phyloP scores from a whole-genome alignment of 1,140 invertebrate genomes.

The Cataglyphis hispanica region DNA sequence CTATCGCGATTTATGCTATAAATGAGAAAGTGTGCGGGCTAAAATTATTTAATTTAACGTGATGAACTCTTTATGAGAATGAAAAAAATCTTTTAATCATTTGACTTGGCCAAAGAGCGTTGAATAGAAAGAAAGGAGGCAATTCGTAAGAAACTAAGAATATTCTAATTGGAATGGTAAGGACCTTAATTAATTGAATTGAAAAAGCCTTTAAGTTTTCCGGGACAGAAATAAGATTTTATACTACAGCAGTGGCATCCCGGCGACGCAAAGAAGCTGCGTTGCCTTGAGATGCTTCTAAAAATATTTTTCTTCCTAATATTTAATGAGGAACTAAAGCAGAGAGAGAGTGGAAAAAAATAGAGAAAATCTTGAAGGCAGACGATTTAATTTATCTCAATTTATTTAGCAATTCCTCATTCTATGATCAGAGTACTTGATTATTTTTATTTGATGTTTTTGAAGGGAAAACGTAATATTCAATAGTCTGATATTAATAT shows the following conservation, averaged over 20 bases:
- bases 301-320: conserved; percentile 61
- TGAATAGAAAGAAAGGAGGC: neutral
- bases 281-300: conserved; percentile 33
- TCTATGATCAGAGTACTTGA: conserved; percentile 17
- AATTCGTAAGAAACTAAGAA: conserved; percentile 51
- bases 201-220: conserved; percentile 46
- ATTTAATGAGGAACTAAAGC: conserved; percentile 34
- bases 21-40: neutral
- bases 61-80: neutral
- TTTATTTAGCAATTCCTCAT: conserved; percentile 47
- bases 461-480: conserved; percentile 19
- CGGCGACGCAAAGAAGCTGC: conserved; percentile 18
- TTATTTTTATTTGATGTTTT: neutral
- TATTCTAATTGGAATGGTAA: conserved; percentile 50
- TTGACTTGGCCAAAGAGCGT: neutral
- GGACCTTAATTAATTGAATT: conserved; percentile 57
- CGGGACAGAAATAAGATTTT: conserved; percentile 49
- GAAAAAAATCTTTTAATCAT: conserved; percentile 51
- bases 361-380: neutral
- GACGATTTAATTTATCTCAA: conserved; percentile 57
- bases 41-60: conserved; percentile 39
- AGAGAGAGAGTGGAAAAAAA: neutral
- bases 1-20: neutral
- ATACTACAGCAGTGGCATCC: conserved; percentile 28
- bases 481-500: conserved; percentile 1